Conservation (phyloP, 2,888 invertebrate species). For the Operophtera brumata region DNA sequence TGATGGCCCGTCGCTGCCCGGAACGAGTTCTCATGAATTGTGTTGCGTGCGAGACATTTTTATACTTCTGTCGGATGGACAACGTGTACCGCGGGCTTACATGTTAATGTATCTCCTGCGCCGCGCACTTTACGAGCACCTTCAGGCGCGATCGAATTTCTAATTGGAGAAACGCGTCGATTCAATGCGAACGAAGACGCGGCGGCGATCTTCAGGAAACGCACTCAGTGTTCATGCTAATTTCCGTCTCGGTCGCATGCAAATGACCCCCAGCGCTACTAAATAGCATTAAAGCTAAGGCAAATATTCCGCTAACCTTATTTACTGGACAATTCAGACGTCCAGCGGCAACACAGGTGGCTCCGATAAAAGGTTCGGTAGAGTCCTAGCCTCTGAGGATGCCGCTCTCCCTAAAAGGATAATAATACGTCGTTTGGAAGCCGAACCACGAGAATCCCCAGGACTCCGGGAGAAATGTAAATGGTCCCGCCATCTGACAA, state of each 20-base stretch:
- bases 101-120: conserved; percentile 62
- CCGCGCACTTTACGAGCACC: conserved; percentile 47
- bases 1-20: conserved; percentile 67
- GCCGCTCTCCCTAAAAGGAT: conserved; percentile 80
- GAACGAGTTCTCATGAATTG: conserved; percentile 76
- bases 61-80: conserved; percentile 67
- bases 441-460: conserved; percentile 59
- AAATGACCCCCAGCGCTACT: conserved; percentile 67
- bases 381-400: conserved; percentile 62
- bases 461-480: conserved; percentile 75
- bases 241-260: conserved; percentile 64
- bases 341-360: conserved; percentile 76
- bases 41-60: conserved; percentile 69
- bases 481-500: conserved; percentile 74
- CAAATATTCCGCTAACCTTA: conserved; percentile 76
- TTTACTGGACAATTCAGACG: conserved; percentile 80
- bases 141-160: conserved; percentile 51
- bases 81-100: conserved; percentile 58
- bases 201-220: conserved; percentile 38
- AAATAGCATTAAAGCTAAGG: conserved; percentile 69
- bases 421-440: conserved; percentile 78
- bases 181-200: conserved; percentile 50
- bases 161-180: conserved; percentile 49
- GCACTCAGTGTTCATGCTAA: conserved; percentile 68
- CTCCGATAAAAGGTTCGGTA: conserved; percentile 75